A percentile compares a stretch with the other conserved stretches of the same genome.
phyloP scores from a whole-genome alignment of 2,113 vertebrate species.

The Pipra filicauda region DNA sequence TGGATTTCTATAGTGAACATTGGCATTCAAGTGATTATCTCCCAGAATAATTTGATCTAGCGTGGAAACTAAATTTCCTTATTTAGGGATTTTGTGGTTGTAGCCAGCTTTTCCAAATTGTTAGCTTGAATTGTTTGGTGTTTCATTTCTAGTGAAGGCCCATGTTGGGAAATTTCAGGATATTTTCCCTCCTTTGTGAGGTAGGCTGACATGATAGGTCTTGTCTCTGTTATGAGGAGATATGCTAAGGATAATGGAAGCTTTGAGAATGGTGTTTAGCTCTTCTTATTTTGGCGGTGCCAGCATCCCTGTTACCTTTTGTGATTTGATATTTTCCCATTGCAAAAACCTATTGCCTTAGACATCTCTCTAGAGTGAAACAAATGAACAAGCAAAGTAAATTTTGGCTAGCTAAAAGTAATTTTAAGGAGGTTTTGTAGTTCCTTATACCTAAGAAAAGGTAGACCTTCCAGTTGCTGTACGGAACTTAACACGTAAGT shows the following conservation, averaged over 20 bases:
- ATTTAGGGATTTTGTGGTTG: neutral
- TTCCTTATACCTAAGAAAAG: neutral
- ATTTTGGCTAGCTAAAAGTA: neutral
- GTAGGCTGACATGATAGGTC: neutral
- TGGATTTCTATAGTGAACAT: neutral
- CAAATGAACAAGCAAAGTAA: neutral
- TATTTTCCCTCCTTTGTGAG: neutral
- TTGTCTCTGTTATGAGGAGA: neutral
- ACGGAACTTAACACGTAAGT: neutral
- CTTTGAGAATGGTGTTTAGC: neutral
- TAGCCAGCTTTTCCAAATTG: neutral
- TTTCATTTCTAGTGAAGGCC: neutral
- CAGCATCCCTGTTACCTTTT: neutral
- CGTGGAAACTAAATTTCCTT: neutral
- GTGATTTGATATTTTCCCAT: neutral
- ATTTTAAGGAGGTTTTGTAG: neutral
- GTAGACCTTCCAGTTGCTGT: neutral
- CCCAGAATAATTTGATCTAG: neutral
- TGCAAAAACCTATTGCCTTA: neutral
- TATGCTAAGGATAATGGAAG: neutral
- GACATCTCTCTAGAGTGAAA: neutral
- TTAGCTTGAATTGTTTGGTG: neutral
- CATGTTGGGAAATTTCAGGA: neutral
- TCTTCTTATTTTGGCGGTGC: neutral
- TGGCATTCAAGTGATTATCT: neutral